These are phyloP conservation scores for Ectemnius cavifrons DNA, from an alignment of 2,888 invertebrate species.

Conservation along the genomic window DNA sequence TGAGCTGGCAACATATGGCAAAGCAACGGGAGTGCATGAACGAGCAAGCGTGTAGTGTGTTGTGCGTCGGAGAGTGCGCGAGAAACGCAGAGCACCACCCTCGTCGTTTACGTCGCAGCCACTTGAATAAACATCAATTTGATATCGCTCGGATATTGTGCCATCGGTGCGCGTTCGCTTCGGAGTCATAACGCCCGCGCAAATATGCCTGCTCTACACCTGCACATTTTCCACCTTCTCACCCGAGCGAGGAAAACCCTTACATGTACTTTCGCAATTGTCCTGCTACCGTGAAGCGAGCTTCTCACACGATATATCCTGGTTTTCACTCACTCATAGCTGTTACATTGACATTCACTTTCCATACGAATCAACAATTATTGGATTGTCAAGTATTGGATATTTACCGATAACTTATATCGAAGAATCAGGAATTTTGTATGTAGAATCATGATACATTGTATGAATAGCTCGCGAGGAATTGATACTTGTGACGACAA, in stretches of 20 bases:
- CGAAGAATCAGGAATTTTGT: too few species aligned
- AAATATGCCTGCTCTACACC: constrained; percentile 47
- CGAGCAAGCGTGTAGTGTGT: constrained; percentile 6
- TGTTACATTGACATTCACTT: too few species aligned
- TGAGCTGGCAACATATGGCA: constrained; percentile 9
- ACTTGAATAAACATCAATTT: constrained; percentile 67
- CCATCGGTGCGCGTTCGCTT: constrained; percentile 17
- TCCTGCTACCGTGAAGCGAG: neutral
- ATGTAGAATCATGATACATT: too few species aligned
- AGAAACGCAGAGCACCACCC: constrained; percentile 3
- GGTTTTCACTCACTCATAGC: too few species aligned
- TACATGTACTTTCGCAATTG: neutral
- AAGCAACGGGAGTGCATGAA: neutral
- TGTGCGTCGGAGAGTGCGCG: neutral
- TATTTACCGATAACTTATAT: too few species aligned
- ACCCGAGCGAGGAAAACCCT: neutral
- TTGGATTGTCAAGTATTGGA: too few species aligned
- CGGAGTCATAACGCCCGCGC: constrained; percentile 24
- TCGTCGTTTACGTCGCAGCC: constrained; percentile 44
- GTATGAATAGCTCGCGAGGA: too few species aligned
- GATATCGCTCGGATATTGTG: constrained; percentile 56
- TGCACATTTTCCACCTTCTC: constrained; percentile 16
- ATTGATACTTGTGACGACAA: too few species aligned
- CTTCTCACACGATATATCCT: too few species aligned
- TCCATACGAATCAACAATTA: too few species aligned